phyloP scores from a whole-genome alignment of 2,113 vertebrate species.

The Scomber japonicus region DNA sequence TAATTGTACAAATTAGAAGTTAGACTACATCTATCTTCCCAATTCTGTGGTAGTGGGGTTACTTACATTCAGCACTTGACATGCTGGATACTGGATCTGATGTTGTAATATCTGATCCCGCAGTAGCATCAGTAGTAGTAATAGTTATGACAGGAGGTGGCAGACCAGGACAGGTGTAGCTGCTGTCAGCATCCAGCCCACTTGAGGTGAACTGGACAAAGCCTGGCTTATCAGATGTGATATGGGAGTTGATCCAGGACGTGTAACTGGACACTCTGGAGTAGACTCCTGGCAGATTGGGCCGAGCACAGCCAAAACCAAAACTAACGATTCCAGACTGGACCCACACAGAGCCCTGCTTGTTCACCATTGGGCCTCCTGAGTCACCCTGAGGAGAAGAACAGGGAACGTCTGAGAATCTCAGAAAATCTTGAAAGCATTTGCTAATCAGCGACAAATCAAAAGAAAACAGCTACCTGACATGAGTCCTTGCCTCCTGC shows the following conservation, averaged over 20 bases:
- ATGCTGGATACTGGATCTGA: not conserved
- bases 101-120: too few species aligned
- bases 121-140: not conserved
- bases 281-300: too few species aligned
- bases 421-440: not conserved
- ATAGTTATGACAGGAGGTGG: not conserved
- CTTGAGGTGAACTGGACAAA: slow-evolving; percentile 57
- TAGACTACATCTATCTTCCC: too few species aligned
- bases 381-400: slow-evolving; percentile 86
- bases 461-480: slow-evolving; percentile 32
- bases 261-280: too few species aligned
- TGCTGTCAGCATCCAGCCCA: slow-evolving; percentile 55
- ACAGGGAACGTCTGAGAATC: not conserved
- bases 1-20: too few species aligned
- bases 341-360: slow-evolving; percentile 85
- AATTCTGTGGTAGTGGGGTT: not conserved
- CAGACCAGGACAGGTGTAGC: slow-evolving; percentile 25
- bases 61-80: slow-evolving; percentile 21
- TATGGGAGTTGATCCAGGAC: too few species aligned
- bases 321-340: slow-evolving; percentile 84
- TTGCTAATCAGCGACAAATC: not conserved
- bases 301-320: too few species aligned
- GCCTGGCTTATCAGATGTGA: slow-evolving; percentile 18
- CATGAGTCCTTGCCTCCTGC: slow-evolving; percentile 85
- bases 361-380: slow-evolving; percentile 88